A percentile compares a stretch with the other conserved stretches of the same genome.
phyloP scores from a whole-genome alignment of 2,888 invertebrate species.

The Muscina levida region DNA sequence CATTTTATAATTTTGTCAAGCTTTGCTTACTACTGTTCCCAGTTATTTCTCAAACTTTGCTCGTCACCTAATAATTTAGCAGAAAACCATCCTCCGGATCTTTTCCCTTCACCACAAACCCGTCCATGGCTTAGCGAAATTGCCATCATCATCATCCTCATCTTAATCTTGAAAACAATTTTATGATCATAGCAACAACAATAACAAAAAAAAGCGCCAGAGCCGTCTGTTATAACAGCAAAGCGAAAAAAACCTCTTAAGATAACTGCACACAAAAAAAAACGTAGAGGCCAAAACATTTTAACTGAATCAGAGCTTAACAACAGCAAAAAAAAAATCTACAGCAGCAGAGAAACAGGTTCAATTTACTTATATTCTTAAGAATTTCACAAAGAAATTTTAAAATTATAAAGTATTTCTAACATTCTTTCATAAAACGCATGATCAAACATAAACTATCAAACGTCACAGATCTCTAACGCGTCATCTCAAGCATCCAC shows the following conservation, averaged over 20 bases:
- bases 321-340: background rate
- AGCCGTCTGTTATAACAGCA: background rate
- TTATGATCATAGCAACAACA: background rate
- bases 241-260: background rate
- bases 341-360: slow-evolving; percentile 4
- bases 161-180: slow-evolving; percentile 13
- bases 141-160: background rate
- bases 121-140: background rate
- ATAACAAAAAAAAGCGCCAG: background rate
- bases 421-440: slow-evolving; percentile 36
- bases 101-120: background rate
- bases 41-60: slow-evolving; percentile 4
- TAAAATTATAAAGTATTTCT: slow-evolving; percentile 50
- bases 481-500: background rate
- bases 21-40: too few relatives aligned
- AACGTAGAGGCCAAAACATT: slow-evolving; percentile 6
- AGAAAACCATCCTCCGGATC: background rate
- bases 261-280: background rate
- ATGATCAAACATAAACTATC: background rate
- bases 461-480: too few relatives aligned
- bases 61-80: slow-evolving; percentile 9
- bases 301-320: slow-evolving; percentile 21
- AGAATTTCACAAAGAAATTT: slow-evolving; percentile 51
- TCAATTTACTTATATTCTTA: slow-evolving; percentile 30
- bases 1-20: too few relatives aligned